phyloP scores from a whole-genome alignment of 2,888 invertebrate species.

The Cheilosia soror region DNA sequence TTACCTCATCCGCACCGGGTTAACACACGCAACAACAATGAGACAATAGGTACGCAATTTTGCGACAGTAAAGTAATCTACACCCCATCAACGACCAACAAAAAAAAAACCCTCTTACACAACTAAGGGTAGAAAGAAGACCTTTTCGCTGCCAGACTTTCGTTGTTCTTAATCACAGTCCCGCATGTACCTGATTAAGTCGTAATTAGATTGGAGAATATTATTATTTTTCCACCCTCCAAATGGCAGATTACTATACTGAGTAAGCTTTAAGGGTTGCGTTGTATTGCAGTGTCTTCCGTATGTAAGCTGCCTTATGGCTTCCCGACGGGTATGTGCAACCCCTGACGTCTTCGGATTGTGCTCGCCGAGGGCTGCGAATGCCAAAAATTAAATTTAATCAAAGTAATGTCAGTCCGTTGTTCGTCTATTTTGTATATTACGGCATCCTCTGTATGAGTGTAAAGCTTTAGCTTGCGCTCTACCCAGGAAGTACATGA shows the following conservation, averaged over 20 bases:
- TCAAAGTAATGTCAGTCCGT: constrained; percentile 65
- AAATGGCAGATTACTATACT: neutral
- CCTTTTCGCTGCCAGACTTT: constrained; percentile 65
- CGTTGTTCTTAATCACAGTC: constrained; percentile 78
- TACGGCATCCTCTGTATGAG: constrained; percentile 7
- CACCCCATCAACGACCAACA: constrained; percentile 53
- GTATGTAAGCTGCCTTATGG: constrained; percentile 14
- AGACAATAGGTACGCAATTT: constrained; percentile 72
- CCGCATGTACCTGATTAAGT: constrained; percentile 83
- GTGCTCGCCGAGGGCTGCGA: constrained; percentile 39
- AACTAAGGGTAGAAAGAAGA: constrained; percentile 22
- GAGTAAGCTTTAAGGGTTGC: constrained; percentile 34
- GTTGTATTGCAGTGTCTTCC: constrained; percentile 63
- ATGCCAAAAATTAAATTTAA: constrained; percentile 73
- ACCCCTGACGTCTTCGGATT: constrained; percentile 2
- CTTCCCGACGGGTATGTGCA: constrained; percentile 16
- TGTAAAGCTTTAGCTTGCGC: constrained; percentile 31
- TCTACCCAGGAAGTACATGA: constrained; percentile 53
- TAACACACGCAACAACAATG: constrained; percentile 70
- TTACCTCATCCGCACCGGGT: constrained; percentile 70
- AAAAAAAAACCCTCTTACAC: neutral
- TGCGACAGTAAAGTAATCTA: constrained; percentile 73
- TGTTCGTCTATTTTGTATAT: constrained; percentile 32
- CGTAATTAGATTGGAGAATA: constrained; percentile 84
- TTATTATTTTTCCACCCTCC: constrained; percentile 75